These are phyloP conservation scores for Aethina tumida DNA, from an alignment of 1,140 invertebrate genomes.

Conservation along the genomic window DNA sequence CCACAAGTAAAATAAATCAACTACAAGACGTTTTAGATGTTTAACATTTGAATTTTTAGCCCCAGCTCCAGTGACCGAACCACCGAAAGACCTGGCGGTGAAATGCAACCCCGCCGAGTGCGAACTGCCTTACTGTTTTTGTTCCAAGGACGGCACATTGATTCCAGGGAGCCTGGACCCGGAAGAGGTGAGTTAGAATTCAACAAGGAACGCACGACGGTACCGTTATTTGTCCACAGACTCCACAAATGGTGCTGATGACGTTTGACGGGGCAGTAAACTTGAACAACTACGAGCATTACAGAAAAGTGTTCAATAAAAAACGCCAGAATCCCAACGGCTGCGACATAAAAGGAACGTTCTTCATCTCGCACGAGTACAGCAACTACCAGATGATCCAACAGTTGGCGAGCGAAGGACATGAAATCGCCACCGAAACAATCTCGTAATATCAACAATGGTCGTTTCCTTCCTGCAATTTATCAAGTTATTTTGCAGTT, in stretches of 20 bases:
- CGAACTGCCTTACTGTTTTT: conserved; percentile 83
- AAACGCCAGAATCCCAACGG: conserved; percentile 79
- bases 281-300: conserved; percentile 82
- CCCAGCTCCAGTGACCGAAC: conserved; percentile 66
- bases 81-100: conserved; percentile 63
- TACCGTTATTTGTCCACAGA: conserved; percentile 41
- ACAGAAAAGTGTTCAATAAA: conserved; percentile 72
- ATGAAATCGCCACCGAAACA: conserved; percentile 87
- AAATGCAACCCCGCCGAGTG: conserved; percentile 71
- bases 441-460: conserved; percentile 50
- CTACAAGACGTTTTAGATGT: conserved; percentile 30
- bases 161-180: conserved; percentile 74
- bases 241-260: conserved; percentile 86
- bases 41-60: conserved; percentile 43
- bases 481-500: conserved; percentile 19
- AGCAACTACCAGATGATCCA: conserved; percentile 91
- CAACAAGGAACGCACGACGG: not conserved
- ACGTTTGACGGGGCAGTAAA: conserved; percentile 92
- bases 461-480: not conserved
- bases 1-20: conserved; percentile 80
- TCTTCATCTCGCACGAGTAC: conserved; percentile 92
- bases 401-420: conserved; percentile 74
- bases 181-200: conserved; percentile 55
- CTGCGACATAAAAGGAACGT: conserved; percentile 82
- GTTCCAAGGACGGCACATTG: conserved; percentile 80